Evolutionary conservation across 2,113 vertebrate genomes (phyloP).

Genomic region (Oceanites oceanicus): DNA sequence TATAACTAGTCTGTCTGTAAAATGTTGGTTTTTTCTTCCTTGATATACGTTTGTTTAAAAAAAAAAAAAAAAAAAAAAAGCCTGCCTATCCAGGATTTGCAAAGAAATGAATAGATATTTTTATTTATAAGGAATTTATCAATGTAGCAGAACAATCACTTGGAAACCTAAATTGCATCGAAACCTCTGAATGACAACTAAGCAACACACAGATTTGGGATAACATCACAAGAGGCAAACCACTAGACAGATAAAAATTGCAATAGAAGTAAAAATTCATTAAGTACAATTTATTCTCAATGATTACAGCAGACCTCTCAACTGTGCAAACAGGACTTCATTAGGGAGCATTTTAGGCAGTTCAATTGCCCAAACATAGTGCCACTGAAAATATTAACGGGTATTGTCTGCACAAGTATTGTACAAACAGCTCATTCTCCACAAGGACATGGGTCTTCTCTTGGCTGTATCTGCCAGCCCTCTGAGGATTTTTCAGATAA

Average conservation of each 20-base stretch:
- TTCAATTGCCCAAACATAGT: neutral
- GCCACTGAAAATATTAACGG: neutral
- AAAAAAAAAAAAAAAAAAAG: neutral
- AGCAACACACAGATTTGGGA: neutral
- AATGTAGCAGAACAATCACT: neutral
- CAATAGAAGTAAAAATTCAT: neutral
- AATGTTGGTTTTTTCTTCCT: neutral
- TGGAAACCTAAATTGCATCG: neutral
- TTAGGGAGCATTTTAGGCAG: neutral
- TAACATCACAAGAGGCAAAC: neutral
- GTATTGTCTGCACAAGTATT: fast-evolving
- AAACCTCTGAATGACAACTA: neutral
- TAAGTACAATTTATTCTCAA: neutral
- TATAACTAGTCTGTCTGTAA: neutral
- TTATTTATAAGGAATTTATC: neutral
- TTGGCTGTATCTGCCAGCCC: neutral
- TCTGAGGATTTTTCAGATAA: neutral
- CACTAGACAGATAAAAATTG: neutral
- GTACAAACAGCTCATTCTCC: neutral
- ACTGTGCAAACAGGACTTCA: neutral
- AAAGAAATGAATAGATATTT: neutral
- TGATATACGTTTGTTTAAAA: neutral
- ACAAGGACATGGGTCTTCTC: neutral
- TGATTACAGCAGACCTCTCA: neutral
- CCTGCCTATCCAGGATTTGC: neutral